Evolutionary conservation across 2,888 invertebrate genomes (phyloP).

Genomic region (Drosophila borealis): DNA sequence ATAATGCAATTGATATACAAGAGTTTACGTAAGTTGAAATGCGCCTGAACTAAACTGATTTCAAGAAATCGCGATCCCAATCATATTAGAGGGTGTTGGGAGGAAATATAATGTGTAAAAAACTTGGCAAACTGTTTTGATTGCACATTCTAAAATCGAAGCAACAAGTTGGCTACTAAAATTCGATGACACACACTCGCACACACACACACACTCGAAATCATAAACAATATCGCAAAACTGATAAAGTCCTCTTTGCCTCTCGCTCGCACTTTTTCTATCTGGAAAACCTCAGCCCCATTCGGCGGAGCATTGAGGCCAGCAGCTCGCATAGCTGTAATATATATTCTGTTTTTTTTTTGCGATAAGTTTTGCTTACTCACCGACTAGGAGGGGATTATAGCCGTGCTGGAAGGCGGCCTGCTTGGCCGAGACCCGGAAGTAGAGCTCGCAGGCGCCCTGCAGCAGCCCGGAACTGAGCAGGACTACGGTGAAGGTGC

Average conservation of each 20-base stretch:
- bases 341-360: constrained; percentile 7
- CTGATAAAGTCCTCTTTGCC: constrained; percentile 51
- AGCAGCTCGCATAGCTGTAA: constrained; percentile 16
- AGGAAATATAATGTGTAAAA: constrained; percentile 2
- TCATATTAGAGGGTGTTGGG: too few species aligned
- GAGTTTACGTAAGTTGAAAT: too few species aligned
- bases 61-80: too few species aligned
- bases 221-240: constrained; percentile 77
- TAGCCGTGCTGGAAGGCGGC: constrained; percentile 85
- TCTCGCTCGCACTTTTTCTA: constrained; percentile 10
- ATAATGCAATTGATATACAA: not conserved
- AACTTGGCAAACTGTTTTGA: constrained; percentile 35
- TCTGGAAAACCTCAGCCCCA: constrained; percentile 51
- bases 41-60: too few species aligned
- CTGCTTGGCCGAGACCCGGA: constrained; percentile 86
- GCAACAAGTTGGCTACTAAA: constrained; percentile 4
- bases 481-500: constrained; percentile 85
- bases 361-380: constrained; percentile 69
- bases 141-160: constrained; percentile 40
- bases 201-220: constrained; percentile 24
- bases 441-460: constrained; percentile 85
- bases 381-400: constrained; percentile 85
- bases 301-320: constrained; percentile 52
- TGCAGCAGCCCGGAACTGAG: constrained; percentile 84
- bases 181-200: constrained; percentile 48